These are phyloP conservation scores for Prolemur simus DNA, from an alignment of 2,113 vertebrate genomes.

Conservation along the genomic window DNA sequence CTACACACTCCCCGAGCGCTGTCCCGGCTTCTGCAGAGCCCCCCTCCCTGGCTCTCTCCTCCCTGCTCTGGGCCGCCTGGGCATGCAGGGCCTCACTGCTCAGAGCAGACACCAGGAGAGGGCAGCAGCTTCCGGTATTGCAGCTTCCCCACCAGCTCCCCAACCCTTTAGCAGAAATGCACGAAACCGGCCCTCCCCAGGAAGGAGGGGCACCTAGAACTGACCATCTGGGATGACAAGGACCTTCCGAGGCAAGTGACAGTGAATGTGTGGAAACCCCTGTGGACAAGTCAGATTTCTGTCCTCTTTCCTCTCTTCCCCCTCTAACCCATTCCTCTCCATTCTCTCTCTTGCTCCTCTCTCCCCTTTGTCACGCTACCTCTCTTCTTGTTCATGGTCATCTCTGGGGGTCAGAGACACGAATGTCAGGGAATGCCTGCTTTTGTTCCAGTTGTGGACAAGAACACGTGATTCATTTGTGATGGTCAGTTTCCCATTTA, in stretches of 20 bases:
- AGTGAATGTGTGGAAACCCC: background rate
- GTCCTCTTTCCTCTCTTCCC: background rate
- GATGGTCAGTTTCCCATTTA: background rate
- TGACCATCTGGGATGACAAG: background rate
- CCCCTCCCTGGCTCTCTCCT: background rate
- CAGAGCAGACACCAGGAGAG: background rate
- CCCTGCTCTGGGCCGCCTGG: too few species aligned
- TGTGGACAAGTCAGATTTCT: background rate
- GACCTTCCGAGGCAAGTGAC: background rate
- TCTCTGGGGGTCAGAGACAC: background rate
- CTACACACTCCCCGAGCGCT: too few species aligned
- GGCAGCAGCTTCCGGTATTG: background rate
- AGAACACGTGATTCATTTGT: background rate
- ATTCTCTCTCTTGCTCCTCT: background rate
- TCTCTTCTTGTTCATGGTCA: background rate
- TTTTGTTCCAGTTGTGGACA: background rate
- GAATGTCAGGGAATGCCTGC: background rate
- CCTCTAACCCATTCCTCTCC: background rate
- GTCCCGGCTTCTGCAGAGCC: background rate
- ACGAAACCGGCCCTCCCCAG: background rate
- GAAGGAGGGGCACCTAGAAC: background rate
- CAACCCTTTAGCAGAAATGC: background rate
- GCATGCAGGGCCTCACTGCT: fast-evolving
- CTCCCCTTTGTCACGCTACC: background rate
- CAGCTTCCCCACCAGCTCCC: background rate